phyloP scores from a whole-genome alignment of 1,140 invertebrate species.

The Drosophila funebris region DNA sequence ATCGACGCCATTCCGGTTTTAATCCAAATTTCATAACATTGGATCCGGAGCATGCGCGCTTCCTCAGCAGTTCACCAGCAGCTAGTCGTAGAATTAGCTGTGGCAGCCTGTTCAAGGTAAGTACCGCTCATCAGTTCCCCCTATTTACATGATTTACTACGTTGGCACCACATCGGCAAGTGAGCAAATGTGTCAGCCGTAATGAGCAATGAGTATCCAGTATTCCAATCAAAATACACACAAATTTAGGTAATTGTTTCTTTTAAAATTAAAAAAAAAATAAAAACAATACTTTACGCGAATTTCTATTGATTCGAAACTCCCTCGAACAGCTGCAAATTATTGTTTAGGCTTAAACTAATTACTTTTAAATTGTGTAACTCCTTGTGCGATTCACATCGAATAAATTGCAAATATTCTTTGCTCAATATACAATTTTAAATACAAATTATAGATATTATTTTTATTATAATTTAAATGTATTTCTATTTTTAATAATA shows the following conservation, averaged over 20 bases:
- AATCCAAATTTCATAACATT: slow-evolving; percentile 86
- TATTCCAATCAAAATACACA: slow-evolving; percentile 52
- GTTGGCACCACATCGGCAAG: slow-evolving; percentile 48
- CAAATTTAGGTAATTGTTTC: slow-evolving; percentile 65
- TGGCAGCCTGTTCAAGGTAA: slow-evolving; percentile 90
- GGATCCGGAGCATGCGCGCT: slow-evolving; percentile 86
- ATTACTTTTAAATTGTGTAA: slow-evolving; percentile 10
- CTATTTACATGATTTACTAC: slow-evolving; percentile 35
- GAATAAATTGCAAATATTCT: not conserved
- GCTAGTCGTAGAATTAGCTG: slow-evolving; percentile 91
- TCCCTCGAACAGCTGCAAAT: slow-evolving; percentile 2
- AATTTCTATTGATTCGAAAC: not conserved
- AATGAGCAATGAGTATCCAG: slow-evolving; percentile 48
- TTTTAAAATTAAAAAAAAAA: not conserved
- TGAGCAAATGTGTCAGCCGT: slow-evolving; percentile 52
- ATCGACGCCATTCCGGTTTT: slow-evolving; percentile 84
- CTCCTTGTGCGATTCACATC: slow-evolving; percentile 19
- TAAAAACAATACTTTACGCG: not conserved
- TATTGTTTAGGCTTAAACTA: slow-evolving; percentile 30
- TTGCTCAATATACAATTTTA: too few species aligned
- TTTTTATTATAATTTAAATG: not conserved
- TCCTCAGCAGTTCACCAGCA: slow-evolving; percentile 88
- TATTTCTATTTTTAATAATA: not conserved
- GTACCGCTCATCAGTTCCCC: slow-evolving; percentile 51
- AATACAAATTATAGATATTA: too few species aligned